Evolutionary conservation across 2,113 vertebrate species (phyloP), one percentile per base, ranked within the genome.

Genomic region (Poicephalus meyeri): DNA sequence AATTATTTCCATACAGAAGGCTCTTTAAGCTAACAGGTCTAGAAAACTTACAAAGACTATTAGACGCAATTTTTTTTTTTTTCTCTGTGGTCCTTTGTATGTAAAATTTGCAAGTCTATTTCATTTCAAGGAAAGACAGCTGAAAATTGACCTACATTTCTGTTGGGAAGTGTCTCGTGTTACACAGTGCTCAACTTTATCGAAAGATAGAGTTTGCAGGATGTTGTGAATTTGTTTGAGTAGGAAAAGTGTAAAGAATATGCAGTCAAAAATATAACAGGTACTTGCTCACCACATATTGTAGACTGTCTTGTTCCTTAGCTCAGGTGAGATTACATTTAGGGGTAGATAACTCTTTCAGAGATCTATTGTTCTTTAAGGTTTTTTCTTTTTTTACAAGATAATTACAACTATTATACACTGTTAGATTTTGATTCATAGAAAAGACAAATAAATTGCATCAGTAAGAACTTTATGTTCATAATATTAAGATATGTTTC

Each of bases 401-500:
- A 95, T 96, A 97, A 97, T 97, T 97, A 91, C 77, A 85, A 96
- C 66, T 88, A 78, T 97, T 97, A 95, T 68, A 39, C 58, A 31
- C 41, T 79, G 47, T 79, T 96, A 94, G 91, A 82, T 68, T 86
- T 97, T 93, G 73, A 94, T 93, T 96, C 80, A 86, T 69, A 53
- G 46, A 88, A 88, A 96, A 95, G 92, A 91, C 86, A 96, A 97
- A 96, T 91, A 89, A 63, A 95, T 96, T 91, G 76, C 63, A 78
- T 93, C 69, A 86, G 66, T 69, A 71, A 81, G 88, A 93, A 84
- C 23, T 46, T 88, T 80, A 93, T 79, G 35, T 81, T 96, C 95
- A 97, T 86, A 97, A 97, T 95, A 95, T 96, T 96, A 89, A 96
- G 90, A 93, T 93, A 71, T 81, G 65, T 95, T 96, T 95, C 92